phyloP scores from a whole-genome alignment of 2,113 vertebrate genomes.

The Ifrita kowaldi region DNA sequence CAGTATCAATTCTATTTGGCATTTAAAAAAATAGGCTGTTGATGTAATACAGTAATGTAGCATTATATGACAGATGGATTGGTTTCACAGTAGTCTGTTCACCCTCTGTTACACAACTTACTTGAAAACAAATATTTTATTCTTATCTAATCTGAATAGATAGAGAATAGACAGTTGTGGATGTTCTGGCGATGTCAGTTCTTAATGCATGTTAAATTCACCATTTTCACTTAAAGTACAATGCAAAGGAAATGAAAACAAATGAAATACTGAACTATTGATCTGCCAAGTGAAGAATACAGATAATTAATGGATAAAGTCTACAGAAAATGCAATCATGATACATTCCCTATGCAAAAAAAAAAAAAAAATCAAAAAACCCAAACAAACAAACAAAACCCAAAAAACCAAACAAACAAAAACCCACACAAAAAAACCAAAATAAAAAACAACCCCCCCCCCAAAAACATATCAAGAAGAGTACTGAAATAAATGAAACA shows the following conservation, averaged over 20 bases:
- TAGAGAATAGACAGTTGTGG: neutral
- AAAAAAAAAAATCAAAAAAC: too few species aligned
- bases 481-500: neutral
- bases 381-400: neutral
- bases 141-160: neutral
- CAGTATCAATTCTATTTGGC: neutral
- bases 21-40: neutral
- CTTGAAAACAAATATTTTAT: constrained; percentile 26
- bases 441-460: too few species aligned
- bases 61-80: neutral
- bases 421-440: too few species aligned
- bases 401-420: too few species aligned
- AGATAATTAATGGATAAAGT: neutral
- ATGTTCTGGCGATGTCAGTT: neutral
- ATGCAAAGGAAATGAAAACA: neutral
- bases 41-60: neutral
- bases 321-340: neutral
- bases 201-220: neutral
- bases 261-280: neutral
- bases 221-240: neutral
- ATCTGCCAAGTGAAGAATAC: neutral
- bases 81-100: neutral
- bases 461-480: neutral
- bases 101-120: neutral
- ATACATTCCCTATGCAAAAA: neutral